Evolutionary conservation across 2,888 invertebrate genomes (phyloP).

Genomic region (Callosobruchus maculatus): DNA sequence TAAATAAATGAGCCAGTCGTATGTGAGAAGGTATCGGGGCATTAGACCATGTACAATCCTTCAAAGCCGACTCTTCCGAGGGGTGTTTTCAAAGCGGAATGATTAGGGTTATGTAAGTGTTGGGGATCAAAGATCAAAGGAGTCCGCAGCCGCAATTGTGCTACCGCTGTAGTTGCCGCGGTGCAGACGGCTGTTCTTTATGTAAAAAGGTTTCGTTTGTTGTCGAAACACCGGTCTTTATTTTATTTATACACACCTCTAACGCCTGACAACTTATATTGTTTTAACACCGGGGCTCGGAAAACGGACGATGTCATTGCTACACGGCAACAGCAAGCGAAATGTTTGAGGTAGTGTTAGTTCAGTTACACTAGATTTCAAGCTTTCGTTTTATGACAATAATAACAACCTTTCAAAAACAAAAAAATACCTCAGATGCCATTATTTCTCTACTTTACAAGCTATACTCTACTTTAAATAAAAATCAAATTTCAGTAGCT

Average conservation of each 20-base stretch:
- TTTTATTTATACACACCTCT: not conserved
- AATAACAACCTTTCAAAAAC: too few species aligned
- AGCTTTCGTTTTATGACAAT: too few species aligned
- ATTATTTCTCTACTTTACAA: too few species aligned
- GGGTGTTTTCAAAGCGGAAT: not conserved
- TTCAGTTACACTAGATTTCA: too few species aligned
- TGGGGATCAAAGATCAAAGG: not conserved
- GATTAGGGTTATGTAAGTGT: not conserved
- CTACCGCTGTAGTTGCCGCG: not conserved
- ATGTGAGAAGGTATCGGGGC: not conserved
- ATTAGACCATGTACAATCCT: conserved; percentile 12
- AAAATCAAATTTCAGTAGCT: too few species aligned
- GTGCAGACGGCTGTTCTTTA: not conserved
- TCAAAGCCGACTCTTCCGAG: conserved; percentile 6
- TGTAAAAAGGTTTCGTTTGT: not conserved
- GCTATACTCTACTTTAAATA: too few species aligned
- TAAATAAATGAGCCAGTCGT: not conserved
- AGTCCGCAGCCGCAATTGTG: not conserved
- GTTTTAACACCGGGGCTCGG: not conserved
- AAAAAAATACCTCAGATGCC: too few species aligned
- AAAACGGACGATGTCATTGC: not conserved
- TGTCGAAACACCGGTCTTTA: not conserved
- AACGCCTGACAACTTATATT: not conserved
- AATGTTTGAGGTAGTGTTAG: not conserved
- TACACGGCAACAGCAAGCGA: not conserved